These are phyloP conservation scores for Trichonephila clavata DNA, from an alignment of 1,140 invertebrate genomes.

Conservation along the genomic window DNA sequence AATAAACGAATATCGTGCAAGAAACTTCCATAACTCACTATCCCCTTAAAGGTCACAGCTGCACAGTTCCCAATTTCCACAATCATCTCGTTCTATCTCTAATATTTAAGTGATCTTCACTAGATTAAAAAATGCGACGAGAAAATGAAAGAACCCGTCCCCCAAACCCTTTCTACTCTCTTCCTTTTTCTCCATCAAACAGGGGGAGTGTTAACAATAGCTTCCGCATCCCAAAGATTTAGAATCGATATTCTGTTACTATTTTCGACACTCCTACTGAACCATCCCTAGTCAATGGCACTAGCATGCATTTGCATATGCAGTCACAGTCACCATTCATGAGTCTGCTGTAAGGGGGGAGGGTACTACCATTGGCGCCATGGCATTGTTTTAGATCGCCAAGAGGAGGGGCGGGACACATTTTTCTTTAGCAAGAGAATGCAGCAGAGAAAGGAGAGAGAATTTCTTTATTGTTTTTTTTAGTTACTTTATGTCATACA, in stretches of 20 bases:
- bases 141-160: not conserved
- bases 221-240: not conserved
- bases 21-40: too few relatives aligned
- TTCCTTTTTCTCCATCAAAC: not conserved
- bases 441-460: not conserved
- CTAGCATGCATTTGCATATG: constrained; percentile 13
- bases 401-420: not conserved
- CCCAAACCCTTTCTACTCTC: not conserved
- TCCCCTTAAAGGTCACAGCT: too few relatives aligned
- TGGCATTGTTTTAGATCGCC: not conserved
- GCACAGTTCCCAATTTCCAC: too few relatives aligned
- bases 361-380: constrained; percentile 2
- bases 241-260: constrained; percentile 35
- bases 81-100: too few relatives aligned
- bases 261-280: constrained; percentile 24
- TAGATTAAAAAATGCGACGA: not conserved
- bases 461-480: not conserved
- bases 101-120: too few relatives aligned
- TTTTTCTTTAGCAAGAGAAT: not conserved
- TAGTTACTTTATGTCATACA: not conserved
- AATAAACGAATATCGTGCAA: too few relatives aligned
- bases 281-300: constrained; percentile 21
- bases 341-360: not conserved
- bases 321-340: constrained; percentile 6
- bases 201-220: constrained; percentile 31